Conservation (phyloP, 1,140 invertebrate genomes). For the Polypedilum vanderplanki region DNA sequence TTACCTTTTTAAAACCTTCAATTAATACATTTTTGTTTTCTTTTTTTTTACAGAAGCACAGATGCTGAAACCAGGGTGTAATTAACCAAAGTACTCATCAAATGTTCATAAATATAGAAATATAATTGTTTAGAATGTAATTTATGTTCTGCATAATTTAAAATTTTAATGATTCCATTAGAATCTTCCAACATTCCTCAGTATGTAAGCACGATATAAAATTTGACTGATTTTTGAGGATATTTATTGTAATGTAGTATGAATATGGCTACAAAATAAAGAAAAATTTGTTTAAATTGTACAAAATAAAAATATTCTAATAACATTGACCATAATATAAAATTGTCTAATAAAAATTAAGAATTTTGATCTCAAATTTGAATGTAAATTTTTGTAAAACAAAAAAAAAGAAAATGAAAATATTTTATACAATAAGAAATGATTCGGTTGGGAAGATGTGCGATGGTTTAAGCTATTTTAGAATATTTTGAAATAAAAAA, state of each 20-base stretch:
- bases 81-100: neutral
- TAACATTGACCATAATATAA: no score
- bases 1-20: no score
- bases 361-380: no score
- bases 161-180: neutral
- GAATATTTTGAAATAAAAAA: constrained; percentile 2
- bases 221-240: no score
- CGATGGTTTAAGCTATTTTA: neutral
- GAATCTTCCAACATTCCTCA: neutral
- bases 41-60: neutral
- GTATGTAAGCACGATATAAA: no score
- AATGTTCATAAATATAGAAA: neutral
- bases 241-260: no score
- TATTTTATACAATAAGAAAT: neutral
- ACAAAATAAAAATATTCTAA: no score
- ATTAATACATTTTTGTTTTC: neutral
- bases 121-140: neutral
- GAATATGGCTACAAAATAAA: no score
- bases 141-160: neutral
- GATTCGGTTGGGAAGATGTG: neutral
- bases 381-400: neutral
- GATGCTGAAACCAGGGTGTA: constrained; percentile 25
- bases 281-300: no score
- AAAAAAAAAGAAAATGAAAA: no score
- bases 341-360: no score